Evolutionary conservation across 2,113 vertebrate species (phyloP).

Genomic region (Zingel zingel): DNA sequence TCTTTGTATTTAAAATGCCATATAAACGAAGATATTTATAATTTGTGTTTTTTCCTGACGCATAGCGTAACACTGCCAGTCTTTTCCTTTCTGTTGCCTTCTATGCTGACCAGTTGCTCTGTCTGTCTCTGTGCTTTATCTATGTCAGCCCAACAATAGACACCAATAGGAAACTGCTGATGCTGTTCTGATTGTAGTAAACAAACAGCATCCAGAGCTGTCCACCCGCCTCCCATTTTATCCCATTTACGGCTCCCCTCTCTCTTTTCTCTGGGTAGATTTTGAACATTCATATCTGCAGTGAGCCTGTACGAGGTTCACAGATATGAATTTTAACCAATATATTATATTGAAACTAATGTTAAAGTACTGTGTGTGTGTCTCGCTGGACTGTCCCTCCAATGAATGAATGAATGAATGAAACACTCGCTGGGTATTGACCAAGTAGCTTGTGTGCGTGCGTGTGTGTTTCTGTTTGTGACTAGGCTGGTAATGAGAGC

Average conservation of each 20-base stretch:
- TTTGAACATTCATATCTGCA: neutral
- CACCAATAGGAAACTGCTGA: constrained; percentile 63
- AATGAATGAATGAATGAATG: neutral
- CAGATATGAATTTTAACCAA: neutral
- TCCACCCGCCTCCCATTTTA: constrained; percentile 43
- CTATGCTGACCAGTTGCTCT: constrained; percentile 58
- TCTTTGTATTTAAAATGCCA: neutral
- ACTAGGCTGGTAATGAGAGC: constrained; percentile 70
- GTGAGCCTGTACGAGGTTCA: neutral
- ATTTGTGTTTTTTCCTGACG: constrained; percentile 24
- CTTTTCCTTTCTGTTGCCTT: constrained; percentile 59
- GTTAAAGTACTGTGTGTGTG: neutral
- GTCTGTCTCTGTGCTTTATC: constrained; percentile 32
- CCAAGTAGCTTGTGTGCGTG: neutral
- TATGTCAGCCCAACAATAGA: constrained; percentile 45
- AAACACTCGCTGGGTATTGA: constrained; percentile 34
- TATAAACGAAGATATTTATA: neutral
- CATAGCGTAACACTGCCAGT: constrained; percentile 12
- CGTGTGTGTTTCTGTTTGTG: neutral
- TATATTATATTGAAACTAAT: neutral
- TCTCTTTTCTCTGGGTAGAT: neutral
- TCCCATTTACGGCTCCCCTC: neutral
- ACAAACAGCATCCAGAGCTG: constrained; percentile 55
- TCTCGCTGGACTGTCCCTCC: neutral
- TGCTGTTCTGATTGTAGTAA: constrained; percentile 23